A percentile compares a stretch with the other conserved stretches of the same genome.
These are phyloP conservation scores for Isoperla grammatica DNA, from an alignment of 2,888 invertebrate genomes.

Conservation along the genomic window DNA sequence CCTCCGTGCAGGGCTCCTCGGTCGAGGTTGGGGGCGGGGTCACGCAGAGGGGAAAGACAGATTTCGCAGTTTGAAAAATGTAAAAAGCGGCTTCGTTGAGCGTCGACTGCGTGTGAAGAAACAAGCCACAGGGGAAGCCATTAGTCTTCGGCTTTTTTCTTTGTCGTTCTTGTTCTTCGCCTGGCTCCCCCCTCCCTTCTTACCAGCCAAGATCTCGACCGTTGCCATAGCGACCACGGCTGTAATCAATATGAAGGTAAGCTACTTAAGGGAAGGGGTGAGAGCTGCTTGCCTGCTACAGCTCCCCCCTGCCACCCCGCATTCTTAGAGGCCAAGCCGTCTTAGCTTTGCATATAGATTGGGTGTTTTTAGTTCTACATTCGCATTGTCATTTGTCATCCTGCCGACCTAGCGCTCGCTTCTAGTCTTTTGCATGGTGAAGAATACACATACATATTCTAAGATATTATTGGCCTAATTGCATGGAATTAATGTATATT, in stretches of 20 bases:
- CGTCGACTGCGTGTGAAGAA: slow-evolving; percentile 1
- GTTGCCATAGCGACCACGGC: background rate
- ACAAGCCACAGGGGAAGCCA: slow-evolving; percentile 15
- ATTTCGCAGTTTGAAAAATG: slow-evolving; percentile 17
- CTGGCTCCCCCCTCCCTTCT: slow-evolving; percentile 6
- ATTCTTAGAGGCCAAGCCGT: background rate
- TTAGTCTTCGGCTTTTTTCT: slow-evolving; percentile 11
- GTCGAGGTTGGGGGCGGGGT: background rate
- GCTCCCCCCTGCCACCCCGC: background rate
- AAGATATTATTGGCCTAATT: too few relatives aligned
- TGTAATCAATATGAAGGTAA: slow-evolving; percentile 17
- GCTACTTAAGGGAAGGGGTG: slow-evolving; percentile 18
- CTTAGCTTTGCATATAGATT: too few relatives aligned
- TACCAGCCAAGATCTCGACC: background rate
- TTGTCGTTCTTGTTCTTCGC: slow-evolving; percentile 1
- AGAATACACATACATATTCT: too few relatives aligned
- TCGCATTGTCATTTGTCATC: too few relatives aligned
- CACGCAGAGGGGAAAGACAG: slow-evolving; percentile 8
- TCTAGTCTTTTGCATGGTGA: too few relatives aligned
- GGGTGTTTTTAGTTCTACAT: too few relatives aligned
- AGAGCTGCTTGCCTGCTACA: background rate
- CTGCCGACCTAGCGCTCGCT: too few relatives aligned
- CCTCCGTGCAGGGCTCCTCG: background rate
- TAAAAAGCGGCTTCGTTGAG: slow-evolving; percentile 4
- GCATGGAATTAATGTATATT: too few relatives aligned